Conservation (phyloP, 2,797 vertebrate genomes). For the Halcyon smyrnensis region DNA sequence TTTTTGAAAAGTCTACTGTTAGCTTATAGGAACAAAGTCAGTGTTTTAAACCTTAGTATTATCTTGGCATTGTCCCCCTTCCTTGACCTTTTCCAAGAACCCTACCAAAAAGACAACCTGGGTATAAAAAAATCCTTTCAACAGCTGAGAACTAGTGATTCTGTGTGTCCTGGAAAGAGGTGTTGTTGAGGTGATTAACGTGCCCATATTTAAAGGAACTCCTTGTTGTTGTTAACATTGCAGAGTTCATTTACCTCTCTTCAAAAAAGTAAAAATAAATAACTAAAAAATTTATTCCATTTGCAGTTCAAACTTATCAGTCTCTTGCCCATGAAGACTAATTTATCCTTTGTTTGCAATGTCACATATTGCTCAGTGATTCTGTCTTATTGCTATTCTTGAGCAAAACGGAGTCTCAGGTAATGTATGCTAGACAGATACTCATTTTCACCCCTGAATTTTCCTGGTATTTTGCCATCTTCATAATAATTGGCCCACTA, state of each 20-base stretch:
- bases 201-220: not conserved
- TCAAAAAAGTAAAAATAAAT: not conserved
- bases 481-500: conserved; percentile 10
- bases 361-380: conserved; percentile 10
- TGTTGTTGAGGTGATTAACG: not conserved
- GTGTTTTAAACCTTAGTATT: not conserved
- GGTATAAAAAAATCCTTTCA: not conserved
- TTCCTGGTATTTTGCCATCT: conserved; percentile 33
- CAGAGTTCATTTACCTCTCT: not conserved
- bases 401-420: conserved; percentile 15
- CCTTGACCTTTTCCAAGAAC: not conserved
- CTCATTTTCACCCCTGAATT: conserved; percentile 26
- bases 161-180: not conserved
- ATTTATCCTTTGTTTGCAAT: conserved; percentile 45
- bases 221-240: not conserved
- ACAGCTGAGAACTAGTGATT: not conserved
- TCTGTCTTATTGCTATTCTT: conserved; percentile 45
- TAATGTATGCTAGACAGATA: conserved; percentile 27
- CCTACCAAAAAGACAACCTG: not conserved
- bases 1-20: not conserved
- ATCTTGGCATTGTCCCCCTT: not conserved
- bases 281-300: not conserved
- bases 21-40: not conserved
- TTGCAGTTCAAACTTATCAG: not conserved
- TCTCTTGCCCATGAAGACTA: conserved; percentile 5